Evolutionary conservation across 1,140 invertebrate species (phyloP), one percentile per base, ranked within the genome.

Genomic region (Propsilocerus akamusi): DNA sequence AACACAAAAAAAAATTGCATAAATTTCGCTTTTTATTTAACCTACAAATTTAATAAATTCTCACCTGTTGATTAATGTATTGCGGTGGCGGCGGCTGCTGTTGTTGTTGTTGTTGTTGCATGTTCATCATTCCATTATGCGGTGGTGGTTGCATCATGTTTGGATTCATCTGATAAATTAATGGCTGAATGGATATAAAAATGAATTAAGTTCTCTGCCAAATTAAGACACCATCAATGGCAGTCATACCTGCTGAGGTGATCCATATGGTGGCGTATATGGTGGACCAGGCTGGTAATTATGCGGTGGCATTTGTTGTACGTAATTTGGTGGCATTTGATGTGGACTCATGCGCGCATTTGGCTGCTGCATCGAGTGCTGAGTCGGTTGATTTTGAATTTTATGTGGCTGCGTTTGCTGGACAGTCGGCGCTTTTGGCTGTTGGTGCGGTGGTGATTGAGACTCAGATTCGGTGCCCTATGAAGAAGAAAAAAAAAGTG

Each of bases 41-140:
- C n/a, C n/a, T n/a, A n/a, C n/a, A n/a, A n/a, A n/a, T n/a, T n/a
- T n/a, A n/a, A n/a, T n/a, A n/a, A n/a, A n/a, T n/a, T 41, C 34
- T 41, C 34, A 41, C 34, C 34, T 41, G 34, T 41, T 41, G 34
- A 41, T 41, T 41, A 41, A 41, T 41, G 22, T 41, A 41, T 41
- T 41, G 34, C 22, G 17, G 34, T n/a, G 28, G 28, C 10, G 10
- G 10, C 22, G 34, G 34, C 14, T 41, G 34, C 14, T 41, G 34
- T 41, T 41, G 34, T 41, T 41, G 34, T 41, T 41, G 34, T 10
- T 41, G 34, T 20, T 41, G 34, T 20, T 41, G 34, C 34, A 41
- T 41, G 14, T 41, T 41, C 34, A 41, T 41, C 34, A 41, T 41
- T 20, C 34, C 34, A 41, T 41, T 41, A 41, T 22, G 34, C 11